These are phyloP conservation scores for Phenganax stokvisi DNA, from an alignment of 92 coral and sea anemone species.

Conservation along the genomic window DNA sequence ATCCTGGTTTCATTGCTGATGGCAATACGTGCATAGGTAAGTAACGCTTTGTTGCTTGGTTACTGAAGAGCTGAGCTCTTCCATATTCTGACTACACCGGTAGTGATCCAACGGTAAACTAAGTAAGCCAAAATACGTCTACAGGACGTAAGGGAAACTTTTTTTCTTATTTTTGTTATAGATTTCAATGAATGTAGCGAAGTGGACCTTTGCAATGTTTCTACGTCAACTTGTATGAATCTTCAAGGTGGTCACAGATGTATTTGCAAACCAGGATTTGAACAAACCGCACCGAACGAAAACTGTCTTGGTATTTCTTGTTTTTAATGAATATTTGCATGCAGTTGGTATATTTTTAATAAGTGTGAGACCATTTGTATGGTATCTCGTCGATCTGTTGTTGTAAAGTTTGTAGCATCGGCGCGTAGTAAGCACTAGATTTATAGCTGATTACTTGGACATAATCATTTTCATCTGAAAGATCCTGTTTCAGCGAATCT, in stretches of 20 bases:
- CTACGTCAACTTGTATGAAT: slow-evolving; percentile 23
- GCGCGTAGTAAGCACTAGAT: no score
- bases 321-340: no score
- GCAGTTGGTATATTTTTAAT: no score
- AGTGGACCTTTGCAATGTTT: slow-evolving; percentile 4
- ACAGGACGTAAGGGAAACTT: no score
- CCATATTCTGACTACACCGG: no score
- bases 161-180: background rate
- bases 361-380: no score
- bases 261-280: slow-evolving; percentile 21
- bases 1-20: background rate
- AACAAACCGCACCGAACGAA: background rate
- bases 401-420: no score
- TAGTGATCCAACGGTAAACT: no score
- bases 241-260: slow-evolving; percentile 16
- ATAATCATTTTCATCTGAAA: no score
- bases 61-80: background rate
- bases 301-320: slow-evolving; percentile 11
- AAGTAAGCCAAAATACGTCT: no score
- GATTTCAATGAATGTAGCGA: slow-evolving; percentile 27
- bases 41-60: background rate
- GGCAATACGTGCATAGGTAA: slow-evolving; percentile 7
- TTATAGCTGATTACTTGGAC: no score
- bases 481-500: background rate
- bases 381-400: no score